Conservation (phyloP, 2,888 invertebrate genomes). For the Leptogaster cylindrica region DNA sequence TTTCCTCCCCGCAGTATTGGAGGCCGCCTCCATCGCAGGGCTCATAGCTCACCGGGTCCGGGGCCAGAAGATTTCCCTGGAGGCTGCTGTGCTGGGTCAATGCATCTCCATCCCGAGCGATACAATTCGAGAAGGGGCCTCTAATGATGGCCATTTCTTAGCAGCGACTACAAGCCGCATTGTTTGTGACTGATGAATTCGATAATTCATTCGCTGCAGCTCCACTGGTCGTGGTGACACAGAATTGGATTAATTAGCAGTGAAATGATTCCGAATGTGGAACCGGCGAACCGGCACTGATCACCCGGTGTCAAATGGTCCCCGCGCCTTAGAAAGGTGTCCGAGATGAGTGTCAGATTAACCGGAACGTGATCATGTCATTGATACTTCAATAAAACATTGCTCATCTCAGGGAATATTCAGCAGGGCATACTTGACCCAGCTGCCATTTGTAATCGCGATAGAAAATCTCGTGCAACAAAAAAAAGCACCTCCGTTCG, state of each 20-base stretch:
- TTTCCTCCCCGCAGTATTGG: conserved; percentile 16
- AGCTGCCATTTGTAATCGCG: background rate
- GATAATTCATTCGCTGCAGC: conserved; percentile 5
- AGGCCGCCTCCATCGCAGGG: background rate
- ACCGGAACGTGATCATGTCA: conserved; percentile 5
- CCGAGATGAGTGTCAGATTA: conserved; percentile 24
- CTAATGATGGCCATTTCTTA: conserved; percentile 28
- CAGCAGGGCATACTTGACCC: conserved; percentile 15
- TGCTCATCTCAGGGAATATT: conserved; percentile 10
- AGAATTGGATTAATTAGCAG: conserved; percentile 22
- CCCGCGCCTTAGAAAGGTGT: conserved; percentile 14
- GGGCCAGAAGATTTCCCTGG: too few relatives aligned
- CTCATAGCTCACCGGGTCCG: background rate
- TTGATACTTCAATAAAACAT: conserved; percentile 19
- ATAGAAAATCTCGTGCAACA: background rate
- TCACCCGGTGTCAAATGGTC: conserved; percentile 3
- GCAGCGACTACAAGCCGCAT: background rate
- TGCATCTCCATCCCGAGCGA: background rate
- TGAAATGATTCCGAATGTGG: background rate
- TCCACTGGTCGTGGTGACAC: background rate
- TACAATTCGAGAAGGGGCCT: conserved; percentile 7
- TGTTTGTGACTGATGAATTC: conserved; percentile 36
- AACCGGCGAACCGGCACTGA: background rate
- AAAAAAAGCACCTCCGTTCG: background rate
- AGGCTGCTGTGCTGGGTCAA: background rate